A percentile compares a stretch with the other conserved stretches of the same genome.
Evolutionary conservation across 2,113 vertebrate species (phyloP).

Genomic region (Tylochromis polylepis): DNA sequence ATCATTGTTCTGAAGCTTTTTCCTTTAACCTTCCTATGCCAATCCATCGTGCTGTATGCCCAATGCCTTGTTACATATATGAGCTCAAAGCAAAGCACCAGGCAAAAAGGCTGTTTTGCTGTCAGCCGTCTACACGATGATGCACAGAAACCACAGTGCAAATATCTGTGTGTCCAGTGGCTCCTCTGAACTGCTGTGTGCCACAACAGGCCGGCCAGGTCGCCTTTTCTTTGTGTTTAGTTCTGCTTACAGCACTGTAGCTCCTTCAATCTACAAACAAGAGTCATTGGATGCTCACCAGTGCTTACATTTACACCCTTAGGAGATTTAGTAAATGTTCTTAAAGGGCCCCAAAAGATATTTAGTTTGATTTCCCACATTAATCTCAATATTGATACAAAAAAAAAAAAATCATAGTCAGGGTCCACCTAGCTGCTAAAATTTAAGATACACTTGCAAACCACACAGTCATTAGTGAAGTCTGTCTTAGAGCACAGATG

Average conservation of each 20-base stretch:
- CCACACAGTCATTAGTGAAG: not conserved
- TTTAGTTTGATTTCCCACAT: not conserved
- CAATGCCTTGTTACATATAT: conserved; percentile 52
- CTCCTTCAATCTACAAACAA: not conserved
- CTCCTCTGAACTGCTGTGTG: conserved; percentile 41
- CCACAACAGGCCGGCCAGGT: conserved; percentile 30
- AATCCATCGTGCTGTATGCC: conserved; percentile 59
- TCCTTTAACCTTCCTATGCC: conserved; percentile 46
- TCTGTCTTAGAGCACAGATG: not conserved
- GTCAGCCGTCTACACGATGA: not conserved
- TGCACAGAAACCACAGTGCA: conserved; percentile 25
- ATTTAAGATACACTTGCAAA: not conserved
- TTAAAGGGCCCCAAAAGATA: not conserved
- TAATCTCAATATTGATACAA: not conserved
- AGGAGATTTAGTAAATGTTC: not conserved
- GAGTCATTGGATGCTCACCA: not conserved
- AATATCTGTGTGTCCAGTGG: conserved; percentile 28
- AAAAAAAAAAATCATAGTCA: not conserved
- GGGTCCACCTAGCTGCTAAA: not conserved
- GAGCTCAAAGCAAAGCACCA: conserved; percentile 20
- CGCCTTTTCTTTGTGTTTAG: conserved; percentile 38
- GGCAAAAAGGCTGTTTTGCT: conserved; percentile 30
- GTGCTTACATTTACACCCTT: not conserved
- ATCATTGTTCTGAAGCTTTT: conserved; percentile 25
- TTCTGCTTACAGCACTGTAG: conserved; percentile 34